Base-by-base conservation (phyloP, 2,113 vertebrate genomes). In the Chroicocephalus ridibundus region DNA sequence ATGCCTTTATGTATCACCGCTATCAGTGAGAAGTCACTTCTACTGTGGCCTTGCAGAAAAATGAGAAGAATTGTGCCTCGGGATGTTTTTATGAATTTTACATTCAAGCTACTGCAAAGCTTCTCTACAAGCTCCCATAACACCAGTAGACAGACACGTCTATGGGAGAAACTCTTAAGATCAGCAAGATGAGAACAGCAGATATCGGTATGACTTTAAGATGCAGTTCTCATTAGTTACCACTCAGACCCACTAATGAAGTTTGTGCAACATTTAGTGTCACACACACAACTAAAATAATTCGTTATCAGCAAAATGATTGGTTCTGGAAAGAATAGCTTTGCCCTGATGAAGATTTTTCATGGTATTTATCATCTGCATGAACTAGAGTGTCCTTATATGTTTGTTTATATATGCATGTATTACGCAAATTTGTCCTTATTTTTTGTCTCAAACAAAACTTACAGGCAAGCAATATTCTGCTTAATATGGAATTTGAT, bases 41-140 rank as follows among this genome's bases (percentile, higher is more conserved):
- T 61, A 27, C 58, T 42, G 31, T 72, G 62, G 49, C 79, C 82
- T 69, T 69, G 42, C 55, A 86, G 55, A 18, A 15, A 74, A 42
- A 86, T 55, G 54, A 76, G 49, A 85, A 94, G 65, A 92, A 85
- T 6, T 51, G 19, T 77, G 72, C 91, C 72, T 83, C 9, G 1
- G 88, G 60, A 78, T 82, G 34, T 82, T 90, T 93, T 88, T 26
- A 81, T 70, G 36, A 77, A 93, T 88, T 86, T 88, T 82, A 92
- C 10, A 69, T 86, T 88, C 75, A 44, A 61, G 36, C 38, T 52
- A 72, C 62, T 86, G 62, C 40, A 92, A 93, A 90, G 49, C 46
- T 69, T 77, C 36, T 83, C 51, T 54, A 17, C 31, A 61, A 83
- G 76, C 42, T 88, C 68, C 54, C 11, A 6, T 11, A 65, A 70